Evolutionary conservation across 2,888 invertebrate species (phyloP).

Genomic region (Heliconius cydno): DNA sequence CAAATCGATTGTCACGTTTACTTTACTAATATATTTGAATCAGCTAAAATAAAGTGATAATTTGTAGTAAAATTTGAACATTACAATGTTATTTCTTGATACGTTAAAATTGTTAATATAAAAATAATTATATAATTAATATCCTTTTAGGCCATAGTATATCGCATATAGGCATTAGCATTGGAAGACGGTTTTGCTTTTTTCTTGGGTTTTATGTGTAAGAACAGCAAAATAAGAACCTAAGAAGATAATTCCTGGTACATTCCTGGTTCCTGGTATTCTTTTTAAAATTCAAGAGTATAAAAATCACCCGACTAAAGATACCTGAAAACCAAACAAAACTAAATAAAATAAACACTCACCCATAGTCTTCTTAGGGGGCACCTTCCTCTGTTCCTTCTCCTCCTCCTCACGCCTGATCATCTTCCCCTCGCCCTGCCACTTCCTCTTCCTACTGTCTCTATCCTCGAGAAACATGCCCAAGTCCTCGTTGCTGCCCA

Average conservation of each 20-base stretch:
- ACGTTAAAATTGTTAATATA: neutral
- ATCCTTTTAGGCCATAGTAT: neutral
- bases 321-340: neutral
- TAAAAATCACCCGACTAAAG: too few relatives aligned
- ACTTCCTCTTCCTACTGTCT: constrained; percentile 76
- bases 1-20: constrained; percentile 39
- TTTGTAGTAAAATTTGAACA: constrained; percentile 19
- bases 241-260: neutral
- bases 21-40: constrained; percentile 33
- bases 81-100: neutral
- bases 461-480: constrained; percentile 76
- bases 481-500: constrained; percentile 69
- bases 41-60: constrained; percentile 27
- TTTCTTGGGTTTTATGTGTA: neutral
- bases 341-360: constrained; percentile 52
- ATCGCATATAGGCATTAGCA: too few relatives aligned
- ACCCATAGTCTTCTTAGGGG: constrained; percentile 79
- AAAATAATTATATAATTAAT: constrained; percentile 10
- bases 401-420: constrained; percentile 73
- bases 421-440: constrained; percentile 68
- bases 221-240: too few relatives aligned
- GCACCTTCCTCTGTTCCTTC: constrained; percentile 72
- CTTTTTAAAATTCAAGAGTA: neutral
- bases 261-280: neutral
- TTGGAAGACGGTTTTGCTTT: neutral